Base-by-base conservation (phyloP, 2,113 vertebrate species). In the Corapipo altera region DNA sequence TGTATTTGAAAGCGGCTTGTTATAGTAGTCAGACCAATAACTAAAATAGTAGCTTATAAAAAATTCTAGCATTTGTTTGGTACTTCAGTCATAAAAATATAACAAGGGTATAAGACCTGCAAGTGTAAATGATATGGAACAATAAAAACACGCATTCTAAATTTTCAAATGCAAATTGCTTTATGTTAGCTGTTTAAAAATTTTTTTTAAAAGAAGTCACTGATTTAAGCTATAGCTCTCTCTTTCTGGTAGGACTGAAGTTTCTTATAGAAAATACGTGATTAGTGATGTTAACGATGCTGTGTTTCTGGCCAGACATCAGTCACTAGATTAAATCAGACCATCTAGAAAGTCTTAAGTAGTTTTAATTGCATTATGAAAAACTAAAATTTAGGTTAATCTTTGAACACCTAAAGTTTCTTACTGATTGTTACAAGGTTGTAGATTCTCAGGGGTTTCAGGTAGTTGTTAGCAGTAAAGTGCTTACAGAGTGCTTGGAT, bases 401-500 rank as follows among this genome's bases (percentile, higher is more conserved):
- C 83, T 84, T 94, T 85, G 66, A 94, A 90, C 7, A 49, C 93
- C 71, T 80, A 83, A 74, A 89, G 62, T 95, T 97, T 96, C 78
- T 91, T 95, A 72, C 75, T 94, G 89, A 65, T 93, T 94, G 70
- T 94, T 96, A 85, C 69, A 95, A 97, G 93, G 93, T 91, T 77
- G 64, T 94, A 80, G 91, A 80, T 95, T 97, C 97, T 98, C 98
- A 98, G 96, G 96, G 98, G 96, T 96, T 97, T 95, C 82, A 44
- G 95, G 89, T 96, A 52, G 78, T 91, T 93, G 52, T 85, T 96
- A 89, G 81, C 94, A 93, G 91, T 85, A 37, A 88, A 96, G 83
- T 95, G 93, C 70, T 77, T 94, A 28, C 13, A 4, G 55, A 55
- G 64, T 72, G 62, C 88, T 91, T 88, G 55, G 81, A 79, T 82